Conservation (phyloP, 2,888 invertebrate species). For the Sphaerophoria rueppellii region DNA sequence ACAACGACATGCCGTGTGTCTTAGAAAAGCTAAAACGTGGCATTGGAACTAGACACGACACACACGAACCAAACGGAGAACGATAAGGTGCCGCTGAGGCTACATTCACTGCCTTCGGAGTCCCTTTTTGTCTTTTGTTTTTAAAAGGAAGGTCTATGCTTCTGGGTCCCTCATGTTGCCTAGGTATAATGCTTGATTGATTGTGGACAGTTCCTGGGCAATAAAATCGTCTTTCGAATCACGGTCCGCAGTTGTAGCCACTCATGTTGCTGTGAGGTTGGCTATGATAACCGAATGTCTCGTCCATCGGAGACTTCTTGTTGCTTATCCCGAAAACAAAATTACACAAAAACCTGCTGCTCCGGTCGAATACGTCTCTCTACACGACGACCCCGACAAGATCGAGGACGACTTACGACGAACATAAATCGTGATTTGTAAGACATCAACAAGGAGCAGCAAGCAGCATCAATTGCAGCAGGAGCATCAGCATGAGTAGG, state of each 20-base stretch:
- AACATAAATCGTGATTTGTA: constrained; percentile 66
- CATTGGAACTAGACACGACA: constrained; percentile 66
- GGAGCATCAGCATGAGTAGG: constrained; percentile 12
- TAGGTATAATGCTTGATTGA: constrained; percentile 59
- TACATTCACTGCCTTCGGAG: constrained; percentile 38
- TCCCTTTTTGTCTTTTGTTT: constrained; percentile 27
- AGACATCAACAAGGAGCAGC: constrained; percentile 25
- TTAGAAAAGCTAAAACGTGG: constrained; percentile 61
- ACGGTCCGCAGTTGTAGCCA: constrained; percentile 47
- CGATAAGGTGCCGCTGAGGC: constrained; percentile 60
- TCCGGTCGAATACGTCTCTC: constrained; percentile 24
- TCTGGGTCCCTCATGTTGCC: not conserved
- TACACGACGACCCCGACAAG: not conserved
- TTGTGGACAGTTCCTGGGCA: constrained; percentile 49
- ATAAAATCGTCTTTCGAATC: constrained; percentile 40
- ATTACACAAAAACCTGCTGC: constrained; percentile 51
- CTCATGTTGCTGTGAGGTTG: constrained; percentile 27
- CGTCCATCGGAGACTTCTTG: constrained; percentile 27
- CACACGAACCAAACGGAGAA: constrained; percentile 5
- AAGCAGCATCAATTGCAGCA: not conserved
- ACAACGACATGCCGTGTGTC: constrained; percentile 9
- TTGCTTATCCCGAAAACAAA: constrained; percentile 50
- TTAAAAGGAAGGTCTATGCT: not conserved
- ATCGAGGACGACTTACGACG: constrained; percentile 9
- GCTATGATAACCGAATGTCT: not conserved